Evolutionary conservation across 2,797 vertebrate species (phyloP).

Genomic region (Denticeps clupeoides): DNA sequence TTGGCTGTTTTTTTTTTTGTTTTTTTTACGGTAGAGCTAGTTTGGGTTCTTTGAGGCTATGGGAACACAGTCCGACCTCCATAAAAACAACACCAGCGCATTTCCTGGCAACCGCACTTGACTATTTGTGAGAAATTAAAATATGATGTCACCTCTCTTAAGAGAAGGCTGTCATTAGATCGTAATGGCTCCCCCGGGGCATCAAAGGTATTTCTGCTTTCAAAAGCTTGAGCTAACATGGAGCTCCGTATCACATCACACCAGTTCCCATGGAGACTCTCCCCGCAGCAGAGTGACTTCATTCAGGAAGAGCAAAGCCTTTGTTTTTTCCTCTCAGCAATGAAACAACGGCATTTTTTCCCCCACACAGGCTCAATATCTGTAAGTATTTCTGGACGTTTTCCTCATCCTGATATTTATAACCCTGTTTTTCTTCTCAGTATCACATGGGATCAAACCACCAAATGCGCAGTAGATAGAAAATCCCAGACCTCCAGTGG

Average conservation of each 20-base stretch:
- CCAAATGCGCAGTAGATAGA: no score
- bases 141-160: conserved; percentile 51
- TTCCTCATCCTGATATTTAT: conserved; percentile 1
- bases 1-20: background rate
- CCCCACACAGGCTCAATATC: conserved; percentile 29
- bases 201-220: conserved; percentile 49
- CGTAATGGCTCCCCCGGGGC: conserved; percentile 43
- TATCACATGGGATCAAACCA: no score
- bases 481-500: no score
- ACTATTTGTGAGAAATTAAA: conserved; percentile 38
- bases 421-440: background rate
- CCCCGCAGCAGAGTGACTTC: conserved; percentile 49
- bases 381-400: background rate
- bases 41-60: background rate
- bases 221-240: conserved; percentile 55
- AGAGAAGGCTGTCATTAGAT: conserved; percentile 46
- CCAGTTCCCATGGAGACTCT: conserved; percentile 41
- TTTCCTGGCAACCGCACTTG: conserved; percentile 32
- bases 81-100: conserved; percentile 22
- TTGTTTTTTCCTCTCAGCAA: conserved; percentile 57
- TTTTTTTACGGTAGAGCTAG: background rate
- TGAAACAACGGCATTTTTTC: conserved; percentile 58
- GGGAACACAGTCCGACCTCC: background rate
- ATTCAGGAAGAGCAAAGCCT: conserved; percentile 59
- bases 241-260: conserved; percentile 43